phyloP scores from a whole-genome alignment of 2,797 vertebrate species.

The Falco cherrug region DNA sequence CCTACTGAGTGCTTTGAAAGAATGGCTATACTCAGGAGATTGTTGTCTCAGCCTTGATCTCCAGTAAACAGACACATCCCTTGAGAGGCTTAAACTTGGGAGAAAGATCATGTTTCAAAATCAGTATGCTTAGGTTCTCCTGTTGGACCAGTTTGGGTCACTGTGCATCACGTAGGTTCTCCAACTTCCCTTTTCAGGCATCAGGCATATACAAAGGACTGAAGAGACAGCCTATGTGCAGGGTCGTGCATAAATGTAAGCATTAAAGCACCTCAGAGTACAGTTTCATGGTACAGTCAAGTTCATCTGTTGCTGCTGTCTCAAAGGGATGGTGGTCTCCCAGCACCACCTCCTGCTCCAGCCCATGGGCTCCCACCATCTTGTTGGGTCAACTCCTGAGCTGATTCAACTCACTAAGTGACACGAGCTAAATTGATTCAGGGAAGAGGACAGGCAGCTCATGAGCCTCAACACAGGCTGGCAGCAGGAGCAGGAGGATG shows the following conservation, averaged over 20 bases:
- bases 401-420: background rate
- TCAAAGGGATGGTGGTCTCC: background rate
- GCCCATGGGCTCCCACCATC: background rate
- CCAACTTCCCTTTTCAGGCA: background rate
- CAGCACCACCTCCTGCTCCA: background rate
- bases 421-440: background rate
- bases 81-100: background rate
- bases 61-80: background rate
- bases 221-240: background rate
- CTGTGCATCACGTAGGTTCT: background rate
- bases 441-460: background rate
- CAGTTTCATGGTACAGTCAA: background rate
- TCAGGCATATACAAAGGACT: background rate
- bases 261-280: background rate
- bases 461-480: background rate
- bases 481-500: background rate
- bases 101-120: background rate
- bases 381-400: background rate
- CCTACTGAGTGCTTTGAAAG: background rate
- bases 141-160: background rate
- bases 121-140: background rate
- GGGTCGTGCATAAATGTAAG: background rate
- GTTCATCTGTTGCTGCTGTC: background rate
- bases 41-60: background rate
- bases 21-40: background rate